Evolutionary conservation across 2,113 vertebrate species (phyloP), one percentile per base, ranked within the genome.

Genomic region (Nothoprocta perdicaria): DNA sequence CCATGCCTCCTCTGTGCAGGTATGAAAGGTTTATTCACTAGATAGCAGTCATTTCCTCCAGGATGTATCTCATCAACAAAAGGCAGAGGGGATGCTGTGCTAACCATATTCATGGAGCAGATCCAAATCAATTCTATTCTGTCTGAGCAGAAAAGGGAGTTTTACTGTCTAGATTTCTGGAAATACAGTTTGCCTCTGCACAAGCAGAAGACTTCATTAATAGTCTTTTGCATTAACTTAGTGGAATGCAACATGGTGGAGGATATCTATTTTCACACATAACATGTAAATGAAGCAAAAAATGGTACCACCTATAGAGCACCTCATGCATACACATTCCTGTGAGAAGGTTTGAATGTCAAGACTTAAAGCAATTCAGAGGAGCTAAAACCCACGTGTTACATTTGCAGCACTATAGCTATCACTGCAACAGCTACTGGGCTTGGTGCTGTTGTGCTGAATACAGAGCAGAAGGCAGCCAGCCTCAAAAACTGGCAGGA

Each of bases 131-230:
- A 43, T 33, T 12, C 7, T 38, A 4, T 31, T 58, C n/a, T 29
- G 29, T 21, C 6, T 58, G 45, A 78, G n/a, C 8, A 40, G 53
- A 6, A 80, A 78, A 12, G 4, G 46, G 14, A 71, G 74, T 27
- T 58, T 66, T 24, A 60, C 8, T 77, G 77, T 14, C n/a, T 61
- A 81, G 16, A 22, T 40, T 75, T 3, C 11, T 23, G 22, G 23
- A 12, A 22, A 81, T 43, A 63, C 3, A 41, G 14, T 53, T 43
- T 66, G 8, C 3, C 7, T 9, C 1, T 9, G 52, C 6, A n/a
- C 3, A 58, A 29, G 58, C 66, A 80, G 38, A 78, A 0, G 0
- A 38, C 1, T 1, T 2, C 41, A 33, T 21, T 72, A 72, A 55
- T 16, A 17, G 52, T 8, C 19, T 66, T 67, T 40, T 6, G 13